phyloP scores from a whole-genome alignment of 2,797 vertebrate species.

The Sebastes oblongus region DNA sequence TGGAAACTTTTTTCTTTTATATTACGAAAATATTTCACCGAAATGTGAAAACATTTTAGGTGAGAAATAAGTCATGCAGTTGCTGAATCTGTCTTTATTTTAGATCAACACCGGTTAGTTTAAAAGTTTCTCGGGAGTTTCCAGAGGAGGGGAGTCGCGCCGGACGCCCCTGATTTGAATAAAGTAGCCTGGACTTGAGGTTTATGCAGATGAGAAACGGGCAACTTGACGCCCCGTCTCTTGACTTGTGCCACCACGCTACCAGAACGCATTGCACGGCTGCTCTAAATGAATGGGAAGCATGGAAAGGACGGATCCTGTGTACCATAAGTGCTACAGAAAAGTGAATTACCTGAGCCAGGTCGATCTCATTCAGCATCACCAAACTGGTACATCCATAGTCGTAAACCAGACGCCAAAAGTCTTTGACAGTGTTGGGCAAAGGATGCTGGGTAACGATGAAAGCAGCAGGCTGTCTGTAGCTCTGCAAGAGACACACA shows the following conservation, averaged over 20 bases:
- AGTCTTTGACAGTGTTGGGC: constrained; percentile 98
- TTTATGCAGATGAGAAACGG: rapidly evolving
- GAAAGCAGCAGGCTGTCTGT: constrained; percentile 98
- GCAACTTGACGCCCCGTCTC: rapidly evolving
- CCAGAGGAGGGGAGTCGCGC: rapidly evolving
- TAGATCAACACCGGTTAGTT: no score
- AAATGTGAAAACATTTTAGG: no score
- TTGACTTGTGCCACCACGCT: no score
- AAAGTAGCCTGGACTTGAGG: rapidly evolving
- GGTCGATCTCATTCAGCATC: constrained; percentile 98
- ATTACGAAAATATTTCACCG: no score
- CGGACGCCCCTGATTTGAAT: no score
- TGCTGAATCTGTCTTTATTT: no score
- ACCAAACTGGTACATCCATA: constrained; percentile 98
- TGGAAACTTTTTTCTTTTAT: no score
- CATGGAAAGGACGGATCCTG: no score
- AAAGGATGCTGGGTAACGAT: constrained; percentile 98
- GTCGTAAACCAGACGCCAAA: constrained; percentile 99
- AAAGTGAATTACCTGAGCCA: constrained; percentile 88
- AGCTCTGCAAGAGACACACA: constrained; percentile 84
- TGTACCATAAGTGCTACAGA: background rate
- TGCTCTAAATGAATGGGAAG: no score
- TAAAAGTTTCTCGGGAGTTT: no score
- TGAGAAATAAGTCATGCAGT: no score
- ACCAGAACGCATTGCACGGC: no score